Conservation (phyloP, 2,113 vertebrate genomes). For the Melanostigma gelatinosum region DNA sequence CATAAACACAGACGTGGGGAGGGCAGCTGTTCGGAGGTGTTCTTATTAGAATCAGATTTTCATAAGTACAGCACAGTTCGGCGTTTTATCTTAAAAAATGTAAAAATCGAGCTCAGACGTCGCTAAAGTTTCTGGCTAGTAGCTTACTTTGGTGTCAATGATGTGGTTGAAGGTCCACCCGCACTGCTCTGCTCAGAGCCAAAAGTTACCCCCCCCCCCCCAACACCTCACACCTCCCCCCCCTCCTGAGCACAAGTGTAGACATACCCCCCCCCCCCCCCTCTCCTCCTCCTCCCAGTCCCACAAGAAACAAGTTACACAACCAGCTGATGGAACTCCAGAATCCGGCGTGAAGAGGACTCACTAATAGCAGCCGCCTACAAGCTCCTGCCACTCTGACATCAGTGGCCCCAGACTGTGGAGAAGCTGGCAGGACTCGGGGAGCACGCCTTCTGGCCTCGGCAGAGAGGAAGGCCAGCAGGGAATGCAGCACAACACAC, state of each 20-base stretch:
- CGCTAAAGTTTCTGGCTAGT: not conserved
- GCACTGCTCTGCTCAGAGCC: not conserved
- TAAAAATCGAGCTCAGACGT: not conserved
- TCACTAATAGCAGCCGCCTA: slow-evolving; percentile 84
- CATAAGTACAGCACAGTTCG: not conserved
- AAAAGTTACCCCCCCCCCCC: slow-evolving; percentile 46
- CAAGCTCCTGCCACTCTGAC: slow-evolving; percentile 82
- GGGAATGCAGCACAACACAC: slow-evolving; percentile 52
- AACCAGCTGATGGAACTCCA: slow-evolving; percentile 79
- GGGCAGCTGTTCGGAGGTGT: slow-evolving; percentile 68
- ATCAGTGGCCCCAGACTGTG: slow-evolving; percentile 81
- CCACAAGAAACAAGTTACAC: slow-evolving; percentile 71
- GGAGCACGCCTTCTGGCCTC: slow-evolving; percentile 83
- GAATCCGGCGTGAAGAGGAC: slow-evolving; percentile 82
- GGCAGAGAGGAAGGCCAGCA: slow-evolving; percentile 75
- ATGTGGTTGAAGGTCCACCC: slow-evolving; percentile 4
- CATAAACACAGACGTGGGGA: slow-evolving; percentile 79
- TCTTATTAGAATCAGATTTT: slow-evolving; percentile 7
- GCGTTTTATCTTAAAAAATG: not conserved
- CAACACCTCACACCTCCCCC: slow-evolving; percentile 17
- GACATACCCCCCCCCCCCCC: slow-evolving; percentile 18
- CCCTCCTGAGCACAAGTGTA: slow-evolving; percentile 34
- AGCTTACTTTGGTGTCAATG: not conserved
- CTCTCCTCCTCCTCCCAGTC: slow-evolving; percentile 11
- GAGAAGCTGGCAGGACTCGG: slow-evolving; percentile 76